These are phyloP conservation scores for Porites evermanni DNA, from an alignment of 92 coral and sea anemone genomes.

Conservation along the genomic window DNA sequence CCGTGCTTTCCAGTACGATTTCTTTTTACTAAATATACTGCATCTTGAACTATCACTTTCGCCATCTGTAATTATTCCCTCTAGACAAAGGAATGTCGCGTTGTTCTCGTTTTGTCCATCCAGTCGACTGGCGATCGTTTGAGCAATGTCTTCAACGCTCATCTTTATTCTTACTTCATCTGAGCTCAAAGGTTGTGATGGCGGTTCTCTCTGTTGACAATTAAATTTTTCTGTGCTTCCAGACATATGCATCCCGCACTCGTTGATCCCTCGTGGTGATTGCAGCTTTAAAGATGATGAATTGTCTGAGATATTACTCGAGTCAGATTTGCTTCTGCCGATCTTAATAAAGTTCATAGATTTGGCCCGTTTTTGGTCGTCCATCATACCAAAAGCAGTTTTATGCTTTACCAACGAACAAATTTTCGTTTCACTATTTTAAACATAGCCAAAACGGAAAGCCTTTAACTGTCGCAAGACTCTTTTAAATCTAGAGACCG, in stretches of 20 bases:
- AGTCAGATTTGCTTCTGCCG: neutral
- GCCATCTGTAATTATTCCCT: neutral
- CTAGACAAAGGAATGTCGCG: neutral
- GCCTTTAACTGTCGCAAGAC: too few relatives aligned
- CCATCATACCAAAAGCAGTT: neutral
- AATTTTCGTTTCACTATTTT: neutral
- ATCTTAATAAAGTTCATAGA: neutral
- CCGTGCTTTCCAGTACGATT: neutral
- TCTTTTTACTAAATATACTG: neutral
- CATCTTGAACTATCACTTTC: neutral
- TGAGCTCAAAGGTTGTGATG: neutral
- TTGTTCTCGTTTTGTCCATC: neutral
- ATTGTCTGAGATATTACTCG: neutral
- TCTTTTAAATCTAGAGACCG: too few relatives aligned
- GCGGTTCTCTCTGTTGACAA: neutral
- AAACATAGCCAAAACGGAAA: neutral
- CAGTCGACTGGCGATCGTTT: neutral
- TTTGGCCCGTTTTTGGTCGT: neutral
- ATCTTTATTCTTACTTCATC: slow-evolving; percentile 18
- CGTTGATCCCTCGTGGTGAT: neutral
- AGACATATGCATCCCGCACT: neutral
- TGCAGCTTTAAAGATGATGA: neutral
- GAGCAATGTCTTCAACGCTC: slow-evolving; percentile 4
- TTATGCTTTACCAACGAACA: neutral
- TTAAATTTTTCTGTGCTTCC: neutral